Percentiles rank a stretch among this genome's conserved stretches.
These are phyloP conservation scores for Electrophaes corylata DNA, from an alignment of 2,888 invertebrate species.

Conservation along the genomic window DNA sequence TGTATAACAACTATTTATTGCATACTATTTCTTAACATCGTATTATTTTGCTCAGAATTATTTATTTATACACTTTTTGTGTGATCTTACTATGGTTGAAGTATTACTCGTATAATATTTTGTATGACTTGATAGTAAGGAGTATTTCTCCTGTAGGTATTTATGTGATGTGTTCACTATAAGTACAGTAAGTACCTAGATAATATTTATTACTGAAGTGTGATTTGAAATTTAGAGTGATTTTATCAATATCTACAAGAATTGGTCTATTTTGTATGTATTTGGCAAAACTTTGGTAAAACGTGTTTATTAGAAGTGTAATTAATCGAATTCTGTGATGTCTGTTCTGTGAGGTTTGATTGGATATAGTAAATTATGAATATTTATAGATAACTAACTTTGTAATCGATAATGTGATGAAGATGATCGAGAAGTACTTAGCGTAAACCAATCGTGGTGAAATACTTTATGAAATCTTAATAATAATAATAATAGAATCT, in stretches of 20 bases:
- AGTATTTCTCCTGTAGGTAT: neutral
- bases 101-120: slow-evolving; percentile 14
- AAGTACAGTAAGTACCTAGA: neutral
- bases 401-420: neutral
- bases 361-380: neutral
- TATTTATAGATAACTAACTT: neutral
- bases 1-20: too few species aligned
- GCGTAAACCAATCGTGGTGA: too few species aligned
- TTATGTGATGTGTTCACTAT: neutral
- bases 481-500: too few species aligned
- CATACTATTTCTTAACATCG: neutral
- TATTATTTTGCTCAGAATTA: slow-evolving; percentile 11
- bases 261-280: neutral
- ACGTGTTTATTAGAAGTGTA: neutral
- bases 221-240: slow-evolving; percentile 3
- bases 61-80: neutral
- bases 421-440: neutral
- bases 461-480: too few species aligned
- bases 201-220: neutral
- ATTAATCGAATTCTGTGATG: slow-evolving; percentile 8
- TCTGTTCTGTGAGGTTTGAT: neutral
- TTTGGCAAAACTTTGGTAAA: neutral
- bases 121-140: slow-evolving; percentile 5
- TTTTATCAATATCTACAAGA: slow-evolving; percentile 9
- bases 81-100: slow-evolving; percentile 1